These are phyloP conservation scores for Drosophila burlai DNA, from an alignment of 1,140 invertebrate species.

Conservation along the genomic window DNA sequence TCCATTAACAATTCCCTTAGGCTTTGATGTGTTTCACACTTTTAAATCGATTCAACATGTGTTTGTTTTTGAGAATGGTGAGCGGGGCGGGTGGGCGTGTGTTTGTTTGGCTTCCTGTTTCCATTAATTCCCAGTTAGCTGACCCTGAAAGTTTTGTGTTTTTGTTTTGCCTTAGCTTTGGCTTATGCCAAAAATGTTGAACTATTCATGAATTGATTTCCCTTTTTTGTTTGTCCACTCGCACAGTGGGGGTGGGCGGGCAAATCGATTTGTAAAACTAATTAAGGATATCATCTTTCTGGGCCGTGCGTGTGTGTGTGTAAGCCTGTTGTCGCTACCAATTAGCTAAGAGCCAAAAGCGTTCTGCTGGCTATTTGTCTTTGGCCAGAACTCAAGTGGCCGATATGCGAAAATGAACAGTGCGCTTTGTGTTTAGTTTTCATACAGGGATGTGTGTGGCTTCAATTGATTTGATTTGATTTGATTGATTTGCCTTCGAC, in stretches of 20 bases:
- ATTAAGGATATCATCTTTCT: slow-evolving; percentile 51
- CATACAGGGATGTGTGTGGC: slow-evolving; percentile 30
- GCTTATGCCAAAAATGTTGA: slow-evolving; percentile 29
- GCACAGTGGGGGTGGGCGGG: slow-evolving; percentile 16
- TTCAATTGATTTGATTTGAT: slow-evolving; percentile 64
- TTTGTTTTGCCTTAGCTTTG: slow-evolving; percentile 21
- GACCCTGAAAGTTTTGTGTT: slow-evolving; percentile 49
- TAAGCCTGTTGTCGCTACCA: slow-evolving; percentile 31
- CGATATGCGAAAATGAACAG: slow-evolving; percentile 21
- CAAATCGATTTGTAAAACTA: slow-evolving; percentile 55
- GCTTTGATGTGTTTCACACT: slow-evolving; percentile 34
- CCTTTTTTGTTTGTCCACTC: slow-evolving; percentile 8
- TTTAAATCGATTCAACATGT: slow-evolving; percentile 47
- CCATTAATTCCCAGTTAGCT: slow-evolving; percentile 35
- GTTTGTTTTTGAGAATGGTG: slow-evolving; percentile 16
- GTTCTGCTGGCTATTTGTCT: slow-evolving; percentile 8
- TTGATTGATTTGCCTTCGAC: slow-evolving; percentile 61
- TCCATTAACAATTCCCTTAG: slow-evolving; percentile 18
- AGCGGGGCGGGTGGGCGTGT: not conserved
- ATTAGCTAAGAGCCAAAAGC: slow-evolving; percentile 47
- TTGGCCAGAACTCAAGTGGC: not conserved
- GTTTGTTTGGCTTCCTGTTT: slow-evolving; percentile 33
- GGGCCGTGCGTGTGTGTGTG: slow-evolving; percentile 9
- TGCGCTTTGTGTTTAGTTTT: slow-evolving; percentile 43
- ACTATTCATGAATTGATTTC: slow-evolving; percentile 46